Evolutionary conservation across 2,888 invertebrate genomes (phyloP).

Genomic region (Hofmannophila pseudospretella): DNA sequence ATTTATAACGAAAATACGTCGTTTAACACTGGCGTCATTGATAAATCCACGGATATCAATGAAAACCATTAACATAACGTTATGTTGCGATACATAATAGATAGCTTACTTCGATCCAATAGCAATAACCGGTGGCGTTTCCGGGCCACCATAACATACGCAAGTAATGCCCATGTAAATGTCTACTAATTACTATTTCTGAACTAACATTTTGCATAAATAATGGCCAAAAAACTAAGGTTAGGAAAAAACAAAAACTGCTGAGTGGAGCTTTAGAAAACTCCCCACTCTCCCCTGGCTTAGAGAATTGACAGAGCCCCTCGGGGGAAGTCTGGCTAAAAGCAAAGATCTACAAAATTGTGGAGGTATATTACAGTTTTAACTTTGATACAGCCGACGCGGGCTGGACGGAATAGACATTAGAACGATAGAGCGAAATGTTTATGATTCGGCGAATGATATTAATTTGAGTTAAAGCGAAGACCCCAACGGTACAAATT

Average conservation of each 20-base stretch:
- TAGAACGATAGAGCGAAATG: slow-evolving; percentile 18
- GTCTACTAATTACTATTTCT: slow-evolving; percentile 34
- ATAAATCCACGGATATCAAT: slow-evolving; percentile 20
- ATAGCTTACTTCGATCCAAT: slow-evolving; percentile 22
- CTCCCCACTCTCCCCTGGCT: background rate
- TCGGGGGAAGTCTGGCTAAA: background rate
- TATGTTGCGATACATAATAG: slow-evolving; percentile 15
- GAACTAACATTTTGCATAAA: slow-evolving; percentile 41
- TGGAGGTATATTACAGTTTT: slow-evolving; percentile 8
- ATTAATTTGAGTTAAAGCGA: slow-evolving; percentile 19
- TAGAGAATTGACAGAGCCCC: background rate
- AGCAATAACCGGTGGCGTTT: slow-evolving; percentile 41
- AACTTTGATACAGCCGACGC: slow-evolving; percentile 31
- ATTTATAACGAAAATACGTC: no score
- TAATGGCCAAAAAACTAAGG: slow-evolving; percentile 32
- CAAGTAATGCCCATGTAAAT: slow-evolving; percentile 18
- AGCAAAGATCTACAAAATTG: background rate
- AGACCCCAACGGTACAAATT: background rate
- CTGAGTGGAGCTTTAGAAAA: slow-evolving; percentile 19
- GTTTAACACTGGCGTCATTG: no score
- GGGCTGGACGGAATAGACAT: slow-evolving; percentile 12
- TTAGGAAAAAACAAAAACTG: slow-evolving; percentile 12
- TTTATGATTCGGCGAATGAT: slow-evolving; percentile 23
- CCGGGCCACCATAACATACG: slow-evolving; percentile 22
- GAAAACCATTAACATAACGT: slow-evolving; percentile 11